Base-by-base conservation (phyloP, 1,140 invertebrate genomes). In the Sitobion miscanthi region DNA sequence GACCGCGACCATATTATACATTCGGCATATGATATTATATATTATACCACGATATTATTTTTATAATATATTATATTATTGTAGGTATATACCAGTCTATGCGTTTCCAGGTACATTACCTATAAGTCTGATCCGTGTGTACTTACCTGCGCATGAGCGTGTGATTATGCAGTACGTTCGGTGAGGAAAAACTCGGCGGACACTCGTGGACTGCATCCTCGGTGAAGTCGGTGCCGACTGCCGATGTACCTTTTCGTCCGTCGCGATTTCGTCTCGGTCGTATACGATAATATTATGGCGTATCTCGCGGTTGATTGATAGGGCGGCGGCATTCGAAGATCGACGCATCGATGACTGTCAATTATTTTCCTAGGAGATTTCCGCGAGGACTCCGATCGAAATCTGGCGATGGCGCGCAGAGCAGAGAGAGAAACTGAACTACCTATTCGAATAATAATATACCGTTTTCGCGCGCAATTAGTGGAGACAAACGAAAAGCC, bases 391-490 rank as follows among this genome's bases (percentile, higher is more conserved):
- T 42, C 25, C 54, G 89, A 69, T 90, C 38, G 54, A 90, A 90
- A 90, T 90, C 88, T 62, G 87, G 45, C 45, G 42, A 30, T n/a
- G 38, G 30, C 17, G 45, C 85, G 45, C 45, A 45, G 38, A 47
- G 30, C 8, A 45, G 6, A 42, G 21, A 14, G 23, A 17, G 7
- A 45, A 14, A n/a, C n/a, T 77, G 38, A 25, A 20, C 42, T n/a
- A 42, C 4, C 38, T 45, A 14, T 47, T 47, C 7, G n/a, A 30
- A 90, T 90, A 17, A 89, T 90, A 62, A 90, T 62, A 62, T 62
- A 90, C 52, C 35, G 38, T 90, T 89, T 38, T 38, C 87, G 86
- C 23, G n/a, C 49, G 21, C 87, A 57, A 57, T 89, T 89, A 89
- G 87, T 35, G 52, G 38, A 57, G 87, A 38, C 52, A 30, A 57